Evolutionary conservation across 2,888 invertebrate species (phyloP).

Genomic region (Scelioninae gen. 1): DNA sequence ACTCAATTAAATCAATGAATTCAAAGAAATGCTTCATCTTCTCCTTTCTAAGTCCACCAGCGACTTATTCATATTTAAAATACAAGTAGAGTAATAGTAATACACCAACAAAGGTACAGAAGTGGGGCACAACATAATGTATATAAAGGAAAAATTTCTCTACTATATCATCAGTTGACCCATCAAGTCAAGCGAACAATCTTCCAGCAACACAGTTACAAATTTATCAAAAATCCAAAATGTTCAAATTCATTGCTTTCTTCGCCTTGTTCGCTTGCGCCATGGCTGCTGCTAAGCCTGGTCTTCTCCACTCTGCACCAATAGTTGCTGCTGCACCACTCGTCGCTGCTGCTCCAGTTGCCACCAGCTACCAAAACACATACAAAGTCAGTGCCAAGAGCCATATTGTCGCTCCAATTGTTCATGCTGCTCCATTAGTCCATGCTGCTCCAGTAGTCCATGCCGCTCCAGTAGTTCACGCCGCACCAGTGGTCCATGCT

Average conservation of each 20-base stretch:
- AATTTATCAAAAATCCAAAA: slow-evolving; percentile 36
- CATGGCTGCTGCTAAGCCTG: slow-evolving; percentile 80
- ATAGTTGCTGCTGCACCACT: slow-evolving; percentile 75
- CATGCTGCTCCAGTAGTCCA: slow-evolving; percentile 79
- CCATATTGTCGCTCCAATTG: slow-evolving; percentile 37
- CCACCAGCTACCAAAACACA: slow-evolving; percentile 85
- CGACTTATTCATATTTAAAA: too few relatives aligned
- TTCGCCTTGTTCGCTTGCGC: slow-evolving; percentile 79
- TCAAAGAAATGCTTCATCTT: too few relatives aligned
- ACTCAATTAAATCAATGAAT: too few relatives aligned
- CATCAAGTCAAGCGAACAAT: too few relatives aligned
- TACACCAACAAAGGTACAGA: too few relatives aligned
- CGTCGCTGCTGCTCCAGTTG: slow-evolving; percentile 58
- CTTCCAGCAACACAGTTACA: too few relatives aligned
- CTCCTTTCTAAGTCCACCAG: too few relatives aligned
- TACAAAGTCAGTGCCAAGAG: slow-evolving; percentile 82
- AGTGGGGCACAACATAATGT: too few relatives aligned
- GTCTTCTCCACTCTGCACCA: slow-evolving; percentile 73
- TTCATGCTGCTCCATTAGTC: slow-evolving; percentile 70
- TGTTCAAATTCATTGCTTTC: slow-evolving; percentile 76
- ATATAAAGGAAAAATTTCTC: too few relatives aligned
- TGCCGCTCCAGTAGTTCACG: slow-evolving; percentile 84
- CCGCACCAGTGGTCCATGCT: too few relatives aligned
- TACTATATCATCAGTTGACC: too few relatives aligned
- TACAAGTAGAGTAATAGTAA: too few relatives aligned